Conservation (phyloP, 2,797 vertebrate species). For the Alca torda region DNA sequence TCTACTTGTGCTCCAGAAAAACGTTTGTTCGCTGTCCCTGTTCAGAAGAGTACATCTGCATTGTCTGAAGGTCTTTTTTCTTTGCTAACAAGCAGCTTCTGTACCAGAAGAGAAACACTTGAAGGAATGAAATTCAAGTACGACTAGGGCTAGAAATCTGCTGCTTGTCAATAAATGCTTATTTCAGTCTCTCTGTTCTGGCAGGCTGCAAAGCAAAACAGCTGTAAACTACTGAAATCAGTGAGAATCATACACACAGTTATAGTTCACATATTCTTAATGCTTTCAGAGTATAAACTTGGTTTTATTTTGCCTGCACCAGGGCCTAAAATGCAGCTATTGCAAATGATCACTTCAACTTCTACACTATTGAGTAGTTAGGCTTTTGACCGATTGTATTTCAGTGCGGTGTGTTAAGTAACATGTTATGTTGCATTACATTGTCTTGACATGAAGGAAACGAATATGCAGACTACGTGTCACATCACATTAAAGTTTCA, state of each 20-base stretch:
- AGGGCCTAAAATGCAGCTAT: neutral
- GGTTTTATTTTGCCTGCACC: neutral
- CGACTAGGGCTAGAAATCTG: neutral
- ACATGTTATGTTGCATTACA: neutral
- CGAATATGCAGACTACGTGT: neutral
- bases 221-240: neutral
- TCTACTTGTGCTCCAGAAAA: neutral
- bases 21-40: neutral
- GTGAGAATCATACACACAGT: neutral
- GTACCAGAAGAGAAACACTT: neutral
- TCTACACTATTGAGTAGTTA: neutral
- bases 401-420: neutral
- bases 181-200: neutral
- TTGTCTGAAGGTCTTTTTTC: neutral
- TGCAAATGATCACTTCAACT: neutral
- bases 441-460: neutral
- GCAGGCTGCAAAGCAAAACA: neutral
- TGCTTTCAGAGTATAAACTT: neutral
- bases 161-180: neutral
- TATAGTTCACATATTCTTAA: neutral
- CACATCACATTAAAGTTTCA: neutral
- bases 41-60: neutral
- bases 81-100: neutral
- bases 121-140: neutral
- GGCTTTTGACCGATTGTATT: neutral